A percentile compares a stretch with the other conserved stretches of the same genome.
Conservation (phyloP, 2,113 vertebrate genomes). For the Neomonachus schauinslandi region DNA sequence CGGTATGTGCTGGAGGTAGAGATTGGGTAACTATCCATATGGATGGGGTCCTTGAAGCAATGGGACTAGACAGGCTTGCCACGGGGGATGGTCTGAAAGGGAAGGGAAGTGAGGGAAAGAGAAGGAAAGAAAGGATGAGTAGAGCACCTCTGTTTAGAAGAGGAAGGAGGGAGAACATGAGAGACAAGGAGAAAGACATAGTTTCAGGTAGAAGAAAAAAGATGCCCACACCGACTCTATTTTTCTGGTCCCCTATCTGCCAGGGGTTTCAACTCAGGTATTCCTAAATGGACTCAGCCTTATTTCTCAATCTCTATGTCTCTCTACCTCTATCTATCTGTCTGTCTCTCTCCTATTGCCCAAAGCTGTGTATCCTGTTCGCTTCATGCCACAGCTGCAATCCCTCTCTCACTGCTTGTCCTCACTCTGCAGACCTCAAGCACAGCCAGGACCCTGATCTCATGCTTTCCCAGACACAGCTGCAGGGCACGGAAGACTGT, state of each 20-base stretch:
- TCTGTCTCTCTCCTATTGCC: not conserved
- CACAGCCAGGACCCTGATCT: accelerated
- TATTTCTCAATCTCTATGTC: not conserved
- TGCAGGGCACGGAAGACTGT: not conserved
- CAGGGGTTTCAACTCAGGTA: not conserved
- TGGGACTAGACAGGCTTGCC: not conserved
- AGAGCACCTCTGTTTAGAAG: not conserved
- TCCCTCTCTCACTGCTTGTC: not conserved
- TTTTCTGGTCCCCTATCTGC: not conserved
- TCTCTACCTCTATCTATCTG: not conserved
- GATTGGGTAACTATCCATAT: not conserved
- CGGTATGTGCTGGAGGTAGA: not conserved
- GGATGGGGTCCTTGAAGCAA: not conserved
- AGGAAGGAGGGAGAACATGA: not conserved
- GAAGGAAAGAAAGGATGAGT: not conserved
- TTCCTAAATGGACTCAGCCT: not conserved
- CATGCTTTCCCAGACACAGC: not conserved
- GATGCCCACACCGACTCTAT: not conserved
- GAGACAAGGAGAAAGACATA: not conserved
- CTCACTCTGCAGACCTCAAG: not conserved
- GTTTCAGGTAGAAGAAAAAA: not conserved
- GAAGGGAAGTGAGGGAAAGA: not conserved
- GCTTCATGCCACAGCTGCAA: not conserved
- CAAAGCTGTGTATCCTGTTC: not conserved
- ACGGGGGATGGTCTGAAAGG: not conserved